Percentiles rank a stretch among this genome's conserved stretches.
These are phyloP conservation scores for Melanotaenia parkinsoni DNA, from an alignment of 2,797 vertebrate species.

Conservation along the genomic window DNA sequence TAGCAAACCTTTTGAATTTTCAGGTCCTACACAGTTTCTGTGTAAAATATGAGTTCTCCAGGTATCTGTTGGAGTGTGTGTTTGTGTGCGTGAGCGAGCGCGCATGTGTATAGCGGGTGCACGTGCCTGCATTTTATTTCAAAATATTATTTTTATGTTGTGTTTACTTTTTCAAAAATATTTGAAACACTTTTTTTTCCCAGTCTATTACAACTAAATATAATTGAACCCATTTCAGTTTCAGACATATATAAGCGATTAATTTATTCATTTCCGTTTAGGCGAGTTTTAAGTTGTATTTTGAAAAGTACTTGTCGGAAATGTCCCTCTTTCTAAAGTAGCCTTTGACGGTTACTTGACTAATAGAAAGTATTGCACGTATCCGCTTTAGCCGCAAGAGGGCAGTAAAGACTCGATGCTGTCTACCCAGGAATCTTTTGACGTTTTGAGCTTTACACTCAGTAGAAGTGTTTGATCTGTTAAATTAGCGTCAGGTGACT, in stretches of 20 bases:
- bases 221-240: background rate
- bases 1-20: background rate
- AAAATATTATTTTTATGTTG: no score
- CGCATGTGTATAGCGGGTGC: no score
- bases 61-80: no score
- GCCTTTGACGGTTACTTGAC: background rate
- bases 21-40: no score
- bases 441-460: no score
- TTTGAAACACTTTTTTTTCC: background rate
- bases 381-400: background rate
- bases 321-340: no score
- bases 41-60: no score
- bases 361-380: background rate
- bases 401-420: background rate
- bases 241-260: background rate
- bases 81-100: no score
- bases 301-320: background rate
- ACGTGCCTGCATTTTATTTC: no score
- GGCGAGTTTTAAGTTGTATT: background rate
- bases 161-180: background rate
- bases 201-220: background rate
- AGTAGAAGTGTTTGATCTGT: no score
- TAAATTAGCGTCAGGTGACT: no score
- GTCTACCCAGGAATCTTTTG: background rate
- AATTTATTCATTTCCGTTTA: background rate